A percentile compares a stretch with the other conserved stretches of the same genome.
phyloP scores from a whole-genome alignment of 1,140 invertebrate genomes.

The Tenebrio molitor region DNA sequence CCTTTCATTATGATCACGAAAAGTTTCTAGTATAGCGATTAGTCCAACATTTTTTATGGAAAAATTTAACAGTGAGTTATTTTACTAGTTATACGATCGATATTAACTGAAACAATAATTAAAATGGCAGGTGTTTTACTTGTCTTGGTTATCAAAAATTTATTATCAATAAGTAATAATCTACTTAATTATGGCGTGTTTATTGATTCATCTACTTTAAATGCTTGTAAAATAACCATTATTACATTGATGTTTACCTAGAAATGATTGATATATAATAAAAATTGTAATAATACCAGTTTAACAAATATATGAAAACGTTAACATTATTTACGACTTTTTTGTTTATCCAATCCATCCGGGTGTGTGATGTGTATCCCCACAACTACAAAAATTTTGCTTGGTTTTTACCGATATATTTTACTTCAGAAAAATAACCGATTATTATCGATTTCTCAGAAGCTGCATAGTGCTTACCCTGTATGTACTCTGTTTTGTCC shows the following conservation, averaged over 20 bases:
- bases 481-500: too few relatives aligned
- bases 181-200: constrained; percentile 41
- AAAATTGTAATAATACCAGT: constrained; percentile 43
- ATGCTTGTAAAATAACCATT: constrained; percentile 44
- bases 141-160: constrained; percentile 34
- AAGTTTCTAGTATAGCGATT: background rate
- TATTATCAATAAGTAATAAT: constrained; percentile 44
- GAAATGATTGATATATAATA: constrained; percentile 45
- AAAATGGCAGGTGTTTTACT: constrained; percentile 41
- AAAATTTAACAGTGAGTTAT: constrained; percentile 19
- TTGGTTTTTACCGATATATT: too few relatives aligned
- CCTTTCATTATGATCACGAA: too few relatives aligned
- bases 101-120: constrained; percentile 38
- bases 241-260: constrained; percentile 43
- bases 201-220: constrained; percentile 35
- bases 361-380: background rate
- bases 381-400: too few relatives aligned
- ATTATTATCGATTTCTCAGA: too few relatives aligned
- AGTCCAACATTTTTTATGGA: constrained; percentile 13
- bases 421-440: too few relatives aligned
- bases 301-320: constrained; percentile 42
- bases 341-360: constrained; percentile 15
- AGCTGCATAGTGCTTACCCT: too few relatives aligned
- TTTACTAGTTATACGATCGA: constrained; percentile 16
- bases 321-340: constrained; percentile 26